A percentile compares a stretch with the other conserved stretches of the same genome.
phyloP scores from a whole-genome alignment of 2,113 vertebrate species.

The Clarias macrocephalus region DNA sequence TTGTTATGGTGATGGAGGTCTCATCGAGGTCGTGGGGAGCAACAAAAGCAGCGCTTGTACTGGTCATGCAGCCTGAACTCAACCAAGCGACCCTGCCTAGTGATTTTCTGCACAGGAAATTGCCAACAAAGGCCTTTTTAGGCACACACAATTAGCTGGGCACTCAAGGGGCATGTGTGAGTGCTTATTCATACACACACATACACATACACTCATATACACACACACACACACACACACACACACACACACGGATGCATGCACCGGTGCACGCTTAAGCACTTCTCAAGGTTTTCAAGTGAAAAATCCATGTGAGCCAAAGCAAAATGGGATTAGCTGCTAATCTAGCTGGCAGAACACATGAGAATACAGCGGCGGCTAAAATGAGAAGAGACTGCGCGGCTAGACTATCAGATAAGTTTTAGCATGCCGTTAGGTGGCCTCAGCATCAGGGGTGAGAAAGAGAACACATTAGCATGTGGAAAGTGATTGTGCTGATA shows the following conservation, averaged over 20 bases:
- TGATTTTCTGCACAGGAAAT: slow-evolving; percentile 49
- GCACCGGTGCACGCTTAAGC: slow-evolving; percentile 28
- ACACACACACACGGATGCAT: slow-evolving; percentile 23
- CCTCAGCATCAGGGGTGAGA: slow-evolving; percentile 28
- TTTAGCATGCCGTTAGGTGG: slow-evolving; percentile 25
- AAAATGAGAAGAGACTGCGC: not conserved
- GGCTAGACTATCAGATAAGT: slow-evolving; percentile 40
- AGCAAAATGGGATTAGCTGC: slow-evolving; percentile 34
- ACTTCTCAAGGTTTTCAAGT: slow-evolving; percentile 37
- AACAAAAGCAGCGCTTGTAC: slow-evolving; percentile 43
- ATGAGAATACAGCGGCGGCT: slow-evolving; percentile 22
- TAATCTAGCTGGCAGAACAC: slow-evolving; percentile 29
- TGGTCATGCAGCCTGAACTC: slow-evolving; percentile 34
- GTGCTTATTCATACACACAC: not conserved
- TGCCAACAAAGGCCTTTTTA: slow-evolving; percentile 48
- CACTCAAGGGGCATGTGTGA: slow-evolving; percentile 39
- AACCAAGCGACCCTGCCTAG: slow-evolving; percentile 32
- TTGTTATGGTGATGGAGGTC: slow-evolving; percentile 49
- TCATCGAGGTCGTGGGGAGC: slow-evolving; percentile 39
- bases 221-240: not conserved
- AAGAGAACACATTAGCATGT: slow-evolving; percentile 18
- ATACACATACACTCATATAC: not conserved
- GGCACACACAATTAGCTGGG: slow-evolving; percentile 47
- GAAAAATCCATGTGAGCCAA: slow-evolving; percentile 33
- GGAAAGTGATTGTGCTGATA: slow-evolving; percentile 46